Evolutionary conservation across 2,797 vertebrate genomes (phyloP).

Genomic region (Myotis planiceps): DNA sequence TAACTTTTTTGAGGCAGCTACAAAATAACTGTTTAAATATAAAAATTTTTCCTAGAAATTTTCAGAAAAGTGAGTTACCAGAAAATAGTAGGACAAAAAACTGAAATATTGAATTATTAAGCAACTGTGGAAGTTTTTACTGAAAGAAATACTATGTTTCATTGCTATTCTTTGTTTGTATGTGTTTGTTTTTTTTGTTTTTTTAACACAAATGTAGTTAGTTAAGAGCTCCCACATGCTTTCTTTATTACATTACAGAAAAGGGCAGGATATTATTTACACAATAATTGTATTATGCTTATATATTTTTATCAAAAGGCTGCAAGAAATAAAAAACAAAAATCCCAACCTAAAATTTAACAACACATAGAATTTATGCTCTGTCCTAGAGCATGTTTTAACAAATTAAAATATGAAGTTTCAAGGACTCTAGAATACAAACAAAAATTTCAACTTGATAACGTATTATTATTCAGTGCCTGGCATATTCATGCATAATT

Average conservation of each 20-base stretch:
- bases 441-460: conserved; percentile 28
- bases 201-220: conserved; percentile 47
- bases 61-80: conserved; percentile 47
- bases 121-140: background rate
- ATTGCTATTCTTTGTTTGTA: conserved; percentile 54
- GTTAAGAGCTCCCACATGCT: conserved; percentile 66
- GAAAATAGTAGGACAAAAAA: conserved; percentile 28
- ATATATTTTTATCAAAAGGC: conserved; percentile 69
- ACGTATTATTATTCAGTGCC: conserved; percentile 47
- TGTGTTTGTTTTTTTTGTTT: background rate
- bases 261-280: conserved; percentile 78
- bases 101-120: conserved; percentile 52
- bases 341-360: conserved; percentile 65
- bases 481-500: conserved; percentile 44
- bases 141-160: conserved; percentile 52
- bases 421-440: conserved; percentile 32
- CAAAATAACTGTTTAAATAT: background rate
- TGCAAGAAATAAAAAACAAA: conserved; percentile 67
- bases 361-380: conserved; percentile 66
- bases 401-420: conserved; percentile 70
- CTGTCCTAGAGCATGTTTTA: background rate
- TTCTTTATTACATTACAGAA: conserved; percentile 76
- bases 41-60: background rate
- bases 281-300: conserved; percentile 78
- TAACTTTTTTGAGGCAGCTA: background rate